Conservation (phyloP, 2,888 invertebrate genomes). For the Caprella mutica region DNA sequence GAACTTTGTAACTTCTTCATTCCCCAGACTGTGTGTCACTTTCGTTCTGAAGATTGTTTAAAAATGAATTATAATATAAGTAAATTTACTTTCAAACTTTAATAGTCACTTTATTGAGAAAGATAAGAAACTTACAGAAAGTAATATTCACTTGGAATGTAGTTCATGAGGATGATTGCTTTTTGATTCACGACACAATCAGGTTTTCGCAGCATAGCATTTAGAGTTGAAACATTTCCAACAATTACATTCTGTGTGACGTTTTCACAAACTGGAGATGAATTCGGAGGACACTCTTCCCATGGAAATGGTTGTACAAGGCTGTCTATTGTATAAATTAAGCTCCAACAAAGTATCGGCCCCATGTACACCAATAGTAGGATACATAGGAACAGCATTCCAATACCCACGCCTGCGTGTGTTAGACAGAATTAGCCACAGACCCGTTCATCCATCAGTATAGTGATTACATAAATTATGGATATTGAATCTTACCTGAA, state of each 20-base stretch:
- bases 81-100: neutral
- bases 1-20: neutral
- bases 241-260: too few species aligned
- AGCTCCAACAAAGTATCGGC: conserved; percentile 11
- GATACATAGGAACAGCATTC: conserved; percentile 15
- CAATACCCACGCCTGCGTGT: conserved; percentile 20
- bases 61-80: too few species aligned
- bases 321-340: conserved; percentile 12
- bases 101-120: neutral
- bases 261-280: neutral
- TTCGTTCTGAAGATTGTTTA: neutral
- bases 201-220: too few species aligned
- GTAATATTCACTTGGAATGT: conserved; percentile 13
- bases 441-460: neutral
- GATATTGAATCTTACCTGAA: conserved; percentile 7
- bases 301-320: conserved; percentile 12
- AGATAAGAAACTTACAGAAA: conserved; percentile 13
- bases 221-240: too few species aligned
- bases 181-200: too few species aligned
- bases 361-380: conserved; percentile 14
- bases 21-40: neutral
- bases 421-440: neutral
- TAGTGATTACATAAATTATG: neutral
- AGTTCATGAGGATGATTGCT: too few species aligned
- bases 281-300: conserved; percentile 6